Conservation (phyloP, 2,113 vertebrate species). For the Neopipo cinnamomea region DNA sequence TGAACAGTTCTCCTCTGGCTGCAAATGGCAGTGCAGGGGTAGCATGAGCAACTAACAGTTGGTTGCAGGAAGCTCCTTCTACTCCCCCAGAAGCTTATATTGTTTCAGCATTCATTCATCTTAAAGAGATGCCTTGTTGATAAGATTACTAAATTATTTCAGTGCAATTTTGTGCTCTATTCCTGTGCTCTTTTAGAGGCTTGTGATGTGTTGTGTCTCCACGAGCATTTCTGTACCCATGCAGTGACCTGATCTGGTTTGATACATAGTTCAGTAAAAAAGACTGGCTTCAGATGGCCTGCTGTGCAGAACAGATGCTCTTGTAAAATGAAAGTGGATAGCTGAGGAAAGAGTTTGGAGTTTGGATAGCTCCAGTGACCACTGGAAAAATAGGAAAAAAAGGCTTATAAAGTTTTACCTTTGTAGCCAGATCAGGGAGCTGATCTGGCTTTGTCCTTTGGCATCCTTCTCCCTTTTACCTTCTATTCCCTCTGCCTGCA, state of each 20-base stretch:
- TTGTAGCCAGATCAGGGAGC: not conserved
- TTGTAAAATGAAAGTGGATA: not conserved
- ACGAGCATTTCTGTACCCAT: not conserved
- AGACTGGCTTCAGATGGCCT: not conserved
- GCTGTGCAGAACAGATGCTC: not conserved
- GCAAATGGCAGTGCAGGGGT: not conserved
- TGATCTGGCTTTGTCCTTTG: not conserved
- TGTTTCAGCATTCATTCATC: not conserved
- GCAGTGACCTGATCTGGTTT: not conserved
- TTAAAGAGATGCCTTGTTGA: not conserved
- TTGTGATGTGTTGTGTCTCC: not conserved
- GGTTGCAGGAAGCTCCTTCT: not conserved
- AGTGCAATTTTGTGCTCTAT: not conserved
- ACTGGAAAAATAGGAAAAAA: not conserved
- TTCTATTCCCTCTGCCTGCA: not conserved
- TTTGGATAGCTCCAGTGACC: not conserved
- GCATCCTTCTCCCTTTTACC: not conserved
- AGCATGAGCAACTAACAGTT: not conserved
- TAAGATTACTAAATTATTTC: not conserved
- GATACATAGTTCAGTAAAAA: not conserved
- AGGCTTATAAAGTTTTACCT: not conserved
- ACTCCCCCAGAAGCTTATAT: not conserved
- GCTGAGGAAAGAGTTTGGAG: not conserved
- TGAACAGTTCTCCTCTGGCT: not conserved
- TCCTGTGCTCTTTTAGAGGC: not conserved